Base-by-base conservation (phyloP, 1,140 invertebrate genomes). In the Aphis gossypii region DNA sequence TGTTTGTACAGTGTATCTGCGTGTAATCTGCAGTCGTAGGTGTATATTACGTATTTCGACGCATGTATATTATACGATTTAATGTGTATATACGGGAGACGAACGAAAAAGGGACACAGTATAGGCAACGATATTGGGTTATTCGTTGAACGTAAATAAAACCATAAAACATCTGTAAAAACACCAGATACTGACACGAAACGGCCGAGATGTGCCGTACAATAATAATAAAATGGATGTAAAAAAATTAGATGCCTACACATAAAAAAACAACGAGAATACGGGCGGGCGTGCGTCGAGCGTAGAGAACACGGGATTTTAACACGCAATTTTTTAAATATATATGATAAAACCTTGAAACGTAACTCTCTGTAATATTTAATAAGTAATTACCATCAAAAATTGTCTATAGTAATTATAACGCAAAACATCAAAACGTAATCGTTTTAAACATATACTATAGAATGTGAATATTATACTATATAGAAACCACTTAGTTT, bases 61-160 rank as follows among this genome's bases (percentile, higher is more conserved):
- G 30, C 41, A 21, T 83, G 6, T 6, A 9, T 60, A 30, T 25
- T 60, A 60, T 2, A n/a, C 30, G 6, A 35, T 44, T 30, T 44
- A 30, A 38, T 41, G n/a, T 83, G 76, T 48, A 86, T 18, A 20
- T 46, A 88, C 87, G 48, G 54, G n/a, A 51, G 18, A n/a, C 25
- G 87, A 54, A 51, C 46, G 48, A 88, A 54, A 88, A 38, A 3
- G 46, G 87, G 87, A 88, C 87, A 54, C 87, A 54, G n/a, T 48
- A 84, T n/a, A 38, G 3, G 84, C 41, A 44, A 48, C 87, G 46
- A 56, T 56, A 41, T 89, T 56, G 38, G 89, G 38, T 46, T 90
- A 90, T 90, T 90, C 89, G 88, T 60, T 46, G 89, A 90, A 90
- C 89, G 89, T 90, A 90, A 90, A 90, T 90, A 90, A 90, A 90